These are phyloP conservation scores for Biston stratarius DNA, from an alignment of 2,888 invertebrate genomes.

Conservation along the genomic window DNA sequence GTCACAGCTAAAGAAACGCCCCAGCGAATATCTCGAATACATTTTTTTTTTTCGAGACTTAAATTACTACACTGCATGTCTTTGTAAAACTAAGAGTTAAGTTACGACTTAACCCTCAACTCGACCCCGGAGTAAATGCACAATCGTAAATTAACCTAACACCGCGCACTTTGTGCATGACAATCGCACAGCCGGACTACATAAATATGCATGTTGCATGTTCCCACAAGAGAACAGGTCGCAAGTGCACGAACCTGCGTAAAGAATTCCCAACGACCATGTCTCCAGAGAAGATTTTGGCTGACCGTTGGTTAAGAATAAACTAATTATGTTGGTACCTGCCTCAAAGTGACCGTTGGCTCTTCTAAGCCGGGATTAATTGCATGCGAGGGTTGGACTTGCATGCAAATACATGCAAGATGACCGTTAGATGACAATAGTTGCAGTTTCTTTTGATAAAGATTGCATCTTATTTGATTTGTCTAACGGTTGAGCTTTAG, in stretches of 20 bases:
- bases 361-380: slow-evolving; percentile 51
- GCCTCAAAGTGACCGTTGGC: slow-evolving; percentile 27
- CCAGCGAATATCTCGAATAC: too few species aligned
- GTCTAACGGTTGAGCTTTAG: slow-evolving; percentile 39
- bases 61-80: slow-evolving; percentile 38
- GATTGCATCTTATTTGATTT: slow-evolving; percentile 35
- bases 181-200: slow-evolving; percentile 54
- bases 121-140: slow-evolving; percentile 59
- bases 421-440: slow-evolving; percentile 63
- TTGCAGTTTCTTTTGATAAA: slow-evolving; percentile 23
- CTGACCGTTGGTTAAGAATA: slow-evolving; percentile 61
- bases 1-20: too few species aligned
- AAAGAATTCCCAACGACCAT: slow-evolving; percentile 44
- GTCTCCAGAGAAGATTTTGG: slow-evolving; percentile 13
- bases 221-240: slow-evolving; percentile 73
- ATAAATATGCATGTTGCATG: slow-evolving; percentile 40
- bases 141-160: slow-evolving; percentile 74
- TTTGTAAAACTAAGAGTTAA: slow-evolving; percentile 50
- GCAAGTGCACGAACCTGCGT: slow-evolving; percentile 61
- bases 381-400: slow-evolving; percentile 61
- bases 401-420: slow-evolving; percentile 64
- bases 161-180: slow-evolving; percentile 65
- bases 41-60: slow-evolving; percentile 11
- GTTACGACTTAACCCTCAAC: slow-evolving; percentile 42
- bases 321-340: slow-evolving; percentile 12